A percentile compares a stretch with the other conserved stretches of the same genome.
These are phyloP conservation scores for Serilophus lunatus DNA, from an alignment of 2,113 vertebrate species.

Conservation along the genomic window DNA sequence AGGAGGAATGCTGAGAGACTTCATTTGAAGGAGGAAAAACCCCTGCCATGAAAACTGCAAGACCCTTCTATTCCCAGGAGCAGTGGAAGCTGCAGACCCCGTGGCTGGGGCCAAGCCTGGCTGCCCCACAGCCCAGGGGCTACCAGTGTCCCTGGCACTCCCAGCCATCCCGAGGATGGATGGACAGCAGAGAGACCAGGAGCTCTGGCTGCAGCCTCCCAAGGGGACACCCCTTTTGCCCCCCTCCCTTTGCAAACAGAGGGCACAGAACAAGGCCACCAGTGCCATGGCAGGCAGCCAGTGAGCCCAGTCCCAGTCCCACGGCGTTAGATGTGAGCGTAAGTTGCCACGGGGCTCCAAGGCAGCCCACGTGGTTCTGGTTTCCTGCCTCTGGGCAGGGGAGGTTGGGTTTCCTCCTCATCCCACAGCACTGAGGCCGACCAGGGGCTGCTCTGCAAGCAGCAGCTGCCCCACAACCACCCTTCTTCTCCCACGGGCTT, in stretches of 20 bases:
- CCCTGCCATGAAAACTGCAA: neutral
- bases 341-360: neutral
- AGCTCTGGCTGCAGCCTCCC: neutral
- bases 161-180: neutral
- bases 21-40: neutral
- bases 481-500: neutral
- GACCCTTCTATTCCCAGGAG: neutral
- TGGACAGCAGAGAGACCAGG: neutral
- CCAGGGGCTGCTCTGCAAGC: neutral
- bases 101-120: accelerated
- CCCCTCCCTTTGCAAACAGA: neutral
- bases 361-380: neutral
- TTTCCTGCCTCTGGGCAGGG: constrained; percentile 3
- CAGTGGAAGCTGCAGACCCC: neutral
- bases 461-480: neutral
- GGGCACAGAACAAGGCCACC: neutral
- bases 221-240: neutral
- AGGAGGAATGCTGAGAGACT: neutral
- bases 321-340: neutral
- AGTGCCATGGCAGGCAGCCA: accelerated
- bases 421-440: neutral
- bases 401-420: neutral
- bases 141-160: too few relatives aligned
- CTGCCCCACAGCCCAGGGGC: neutral
- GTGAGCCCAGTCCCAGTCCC: neutral